These are phyloP conservation scores for Drosophila mimetica DNA, from an alignment of 2,888 invertebrate species.

Conservation along the genomic window DNA sequence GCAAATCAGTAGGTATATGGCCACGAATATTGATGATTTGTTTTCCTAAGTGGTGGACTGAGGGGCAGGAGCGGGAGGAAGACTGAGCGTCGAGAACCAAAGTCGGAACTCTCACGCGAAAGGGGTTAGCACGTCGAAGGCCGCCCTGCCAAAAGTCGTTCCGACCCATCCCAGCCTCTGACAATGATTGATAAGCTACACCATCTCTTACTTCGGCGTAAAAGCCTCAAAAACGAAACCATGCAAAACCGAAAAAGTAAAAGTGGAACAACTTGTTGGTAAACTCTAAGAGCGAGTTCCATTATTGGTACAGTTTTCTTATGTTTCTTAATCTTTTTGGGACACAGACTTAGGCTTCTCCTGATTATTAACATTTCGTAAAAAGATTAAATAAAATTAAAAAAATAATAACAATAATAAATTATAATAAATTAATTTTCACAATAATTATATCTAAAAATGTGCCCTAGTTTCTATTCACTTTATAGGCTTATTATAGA, in stretches of 20 bases:
- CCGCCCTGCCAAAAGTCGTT: conserved; percentile 59
- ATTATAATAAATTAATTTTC: too few species aligned
- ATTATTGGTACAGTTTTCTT: conserved; percentile 34
- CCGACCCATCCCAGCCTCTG: conserved; percentile 57
- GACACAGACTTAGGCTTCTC: background rate
- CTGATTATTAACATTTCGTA: too few species aligned
- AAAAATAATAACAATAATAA: too few species aligned
- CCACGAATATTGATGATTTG: conserved; percentile 70
- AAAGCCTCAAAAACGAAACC: conserved; percentile 51
- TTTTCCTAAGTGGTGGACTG: conserved; percentile 50
- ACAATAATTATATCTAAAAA: too few species aligned
- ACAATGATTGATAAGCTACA: conserved; percentile 82
- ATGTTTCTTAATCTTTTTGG: background rate
- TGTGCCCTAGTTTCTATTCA: background rate
- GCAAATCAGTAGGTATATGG: conserved; percentile 51
- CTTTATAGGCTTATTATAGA: background rate
- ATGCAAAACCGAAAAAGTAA: conserved; percentile 65
- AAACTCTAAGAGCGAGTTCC: conserved; percentile 19
- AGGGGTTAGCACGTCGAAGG: conserved; percentile 46
- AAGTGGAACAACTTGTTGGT: conserved; percentile 67
- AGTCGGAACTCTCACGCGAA: conserved; percentile 49
- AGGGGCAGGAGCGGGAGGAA: conserved; percentile 29
- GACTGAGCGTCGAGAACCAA: conserved; percentile 21
- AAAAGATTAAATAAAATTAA: too few species aligned
- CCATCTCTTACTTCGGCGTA: conserved; percentile 67